A percentile compares a stretch with the other conserved stretches of the same genome.
Evolutionary conservation across 2,113 vertebrate genomes (phyloP).

Genomic region (Hippolais icterina): DNA sequence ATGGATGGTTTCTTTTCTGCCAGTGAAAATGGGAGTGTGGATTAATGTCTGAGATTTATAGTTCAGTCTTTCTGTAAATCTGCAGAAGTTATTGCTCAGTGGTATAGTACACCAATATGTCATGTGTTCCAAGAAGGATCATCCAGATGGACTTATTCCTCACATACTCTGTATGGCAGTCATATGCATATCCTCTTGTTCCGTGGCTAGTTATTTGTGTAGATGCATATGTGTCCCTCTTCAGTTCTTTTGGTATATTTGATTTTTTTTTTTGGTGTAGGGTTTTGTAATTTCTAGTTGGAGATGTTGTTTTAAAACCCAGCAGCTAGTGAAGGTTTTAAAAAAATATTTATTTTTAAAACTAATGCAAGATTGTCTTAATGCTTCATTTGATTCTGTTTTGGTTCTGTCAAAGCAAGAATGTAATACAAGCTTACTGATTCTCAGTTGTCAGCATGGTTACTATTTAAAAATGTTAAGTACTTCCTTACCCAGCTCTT

Average conservation of each 20-base stretch:
- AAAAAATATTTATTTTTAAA: neutral
- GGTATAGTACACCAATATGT: neutral
- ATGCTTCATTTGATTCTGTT: neutral
- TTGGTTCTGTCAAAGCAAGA: neutral
- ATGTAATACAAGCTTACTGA: conserved; percentile 9
- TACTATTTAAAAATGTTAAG: conserved; percentile 64
- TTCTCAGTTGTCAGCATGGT: conserved; percentile 49
- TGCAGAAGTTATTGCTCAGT: conserved; percentile 38
- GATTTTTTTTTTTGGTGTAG: neutral
- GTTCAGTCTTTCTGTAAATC: conserved; percentile 24
- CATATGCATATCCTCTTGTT: neutral
- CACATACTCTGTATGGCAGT: neutral
- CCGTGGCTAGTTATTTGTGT: neutral
- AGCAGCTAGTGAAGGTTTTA: neutral
- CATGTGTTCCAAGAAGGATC: conserved; percentile 26
- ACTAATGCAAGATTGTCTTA: neutral
- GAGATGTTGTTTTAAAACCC: neutral
- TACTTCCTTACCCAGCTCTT: conserved; percentile 28
- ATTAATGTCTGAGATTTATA: conserved; percentile 37
- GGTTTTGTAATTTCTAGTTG: neutral
- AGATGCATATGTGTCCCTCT: neutral
- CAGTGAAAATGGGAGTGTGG: neutral
- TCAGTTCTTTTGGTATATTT: neutral
- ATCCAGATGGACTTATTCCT: conserved; percentile 4
- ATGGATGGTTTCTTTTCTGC: neutral